These are phyloP conservation scores for Enteromius mattozi DNA, from an alignment of 2,797 vertebrate genomes.

Conservation along the genomic window DNA sequence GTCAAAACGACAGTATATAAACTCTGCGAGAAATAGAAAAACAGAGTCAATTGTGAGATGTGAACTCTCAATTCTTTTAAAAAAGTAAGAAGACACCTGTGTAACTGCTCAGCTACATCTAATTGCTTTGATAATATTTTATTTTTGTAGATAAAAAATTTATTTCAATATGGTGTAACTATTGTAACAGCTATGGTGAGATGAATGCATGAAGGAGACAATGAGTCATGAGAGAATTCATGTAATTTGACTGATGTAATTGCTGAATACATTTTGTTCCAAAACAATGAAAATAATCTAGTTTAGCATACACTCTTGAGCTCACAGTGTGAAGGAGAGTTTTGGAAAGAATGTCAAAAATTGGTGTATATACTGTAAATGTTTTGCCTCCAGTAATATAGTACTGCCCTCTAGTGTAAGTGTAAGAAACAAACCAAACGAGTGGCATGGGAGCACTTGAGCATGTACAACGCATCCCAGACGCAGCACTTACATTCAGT, in stretches of 20 bases:
- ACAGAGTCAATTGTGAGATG: too few species aligned
- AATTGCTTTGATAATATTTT: too few species aligned
- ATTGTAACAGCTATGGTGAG: background rate
- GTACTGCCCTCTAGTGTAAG: slow-evolving; percentile 57
- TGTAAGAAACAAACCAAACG: slow-evolving; percentile 15
- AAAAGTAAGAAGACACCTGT: too few species aligned
- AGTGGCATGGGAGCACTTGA: background rate
- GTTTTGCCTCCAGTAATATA: slow-evolving; percentile 17
- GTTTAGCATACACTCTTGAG: background rate
- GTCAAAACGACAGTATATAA: too few species aligned
- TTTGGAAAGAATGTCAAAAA: background rate
- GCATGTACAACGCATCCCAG: slow-evolving; percentile 1
- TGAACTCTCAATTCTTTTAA: too few species aligned
- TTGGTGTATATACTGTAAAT: background rate
- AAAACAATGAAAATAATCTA: background rate
- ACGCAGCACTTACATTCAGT: slow-evolving; percentile 5
- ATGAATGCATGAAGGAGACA: too few species aligned
- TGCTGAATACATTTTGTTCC: background rate
- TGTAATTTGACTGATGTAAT: background rate
- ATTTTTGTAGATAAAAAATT: background rate
- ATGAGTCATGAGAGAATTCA: too few species aligned
- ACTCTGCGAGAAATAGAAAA: too few species aligned
- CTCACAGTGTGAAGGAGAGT: background rate
- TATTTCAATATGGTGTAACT: background rate
- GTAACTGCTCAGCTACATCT: too few species aligned